A percentile compares a stretch with the other conserved stretches of the same genome.
These are phyloP conservation scores for Octonoba sinensis DNA, from an alignment of 2,888 invertebrate species.

Conservation along the genomic window DNA sequence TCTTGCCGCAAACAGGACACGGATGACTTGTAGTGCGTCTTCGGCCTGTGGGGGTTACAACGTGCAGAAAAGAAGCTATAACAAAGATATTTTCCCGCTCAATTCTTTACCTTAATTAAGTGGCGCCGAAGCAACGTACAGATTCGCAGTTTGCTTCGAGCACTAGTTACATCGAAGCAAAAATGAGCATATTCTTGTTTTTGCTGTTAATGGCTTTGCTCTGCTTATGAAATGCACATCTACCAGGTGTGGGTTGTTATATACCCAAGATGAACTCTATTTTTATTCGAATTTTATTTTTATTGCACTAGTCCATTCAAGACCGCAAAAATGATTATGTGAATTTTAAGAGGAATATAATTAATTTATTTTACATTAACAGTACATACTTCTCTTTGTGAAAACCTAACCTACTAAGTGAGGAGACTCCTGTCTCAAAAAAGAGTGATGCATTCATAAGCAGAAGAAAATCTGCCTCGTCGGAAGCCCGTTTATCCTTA, in stretches of 20 bases:
- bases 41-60: conserved; percentile 62
- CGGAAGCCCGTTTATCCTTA: too few relatives aligned
- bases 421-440: too few relatives aligned
- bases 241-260: not conserved
- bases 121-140: conserved; percentile 17
- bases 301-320: not conserved
- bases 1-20: conserved; percentile 94
- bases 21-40: conserved; percentile 87
- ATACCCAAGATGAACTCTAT: not conserved
- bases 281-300: not conserved
- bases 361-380: too few relatives aligned
- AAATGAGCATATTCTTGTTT: conserved; percentile 15
- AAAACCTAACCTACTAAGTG: too few relatives aligned
- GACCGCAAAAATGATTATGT: too few relatives aligned
- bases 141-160: not conserved
- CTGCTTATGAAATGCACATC: not conserved
- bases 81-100: conserved; percentile 53
- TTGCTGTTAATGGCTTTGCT: not conserved
- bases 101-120: conserved; percentile 33
- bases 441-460: too few relatives aligned
- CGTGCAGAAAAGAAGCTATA: conserved; percentile 62
- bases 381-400: too few relatives aligned
- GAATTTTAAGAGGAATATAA: too few relatives aligned
- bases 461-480: too few relatives aligned
- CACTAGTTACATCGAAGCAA: conserved; percentile 1